phyloP scores from a whole-genome alignment of 2,113 vertebrate genomes.

The Capreolus pygargus region DNA sequence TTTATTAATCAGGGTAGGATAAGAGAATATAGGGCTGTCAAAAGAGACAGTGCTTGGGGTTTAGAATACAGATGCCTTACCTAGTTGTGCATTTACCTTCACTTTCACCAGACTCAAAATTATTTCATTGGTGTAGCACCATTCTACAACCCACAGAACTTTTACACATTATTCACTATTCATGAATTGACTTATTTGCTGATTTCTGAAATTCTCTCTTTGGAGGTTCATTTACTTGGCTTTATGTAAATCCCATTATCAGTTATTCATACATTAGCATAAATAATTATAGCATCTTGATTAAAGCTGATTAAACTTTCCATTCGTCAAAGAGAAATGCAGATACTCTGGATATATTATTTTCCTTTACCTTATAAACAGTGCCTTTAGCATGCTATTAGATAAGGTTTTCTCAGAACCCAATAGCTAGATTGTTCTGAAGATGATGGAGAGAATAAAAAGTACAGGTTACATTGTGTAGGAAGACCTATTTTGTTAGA shows the following conservation, averaged over 20 bases:
- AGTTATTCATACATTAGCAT: constrained; percentile 37
- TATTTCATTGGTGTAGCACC: not conserved
- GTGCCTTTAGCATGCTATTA: not conserved
- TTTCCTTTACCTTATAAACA: not conserved
- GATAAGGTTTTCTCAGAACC: not conserved
- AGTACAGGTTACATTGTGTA: not conserved
- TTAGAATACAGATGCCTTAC: not conserved
- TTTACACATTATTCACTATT: not conserved
- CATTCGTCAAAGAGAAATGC: not conserved
- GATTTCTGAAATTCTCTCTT: constrained; percentile 45
- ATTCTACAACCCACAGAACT: not conserved
- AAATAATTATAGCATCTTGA: constrained; percentile 52
- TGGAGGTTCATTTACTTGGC: constrained; percentile 41
- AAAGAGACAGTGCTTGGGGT: not conserved
- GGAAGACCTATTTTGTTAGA: not conserved
- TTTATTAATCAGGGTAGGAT: not conserved
- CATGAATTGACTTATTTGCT: constrained; percentile 11
- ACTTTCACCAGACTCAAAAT: not conserved
- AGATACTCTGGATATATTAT: not conserved
- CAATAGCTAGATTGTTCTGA: not conserved
- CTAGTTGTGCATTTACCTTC: not conserved
- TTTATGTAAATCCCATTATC: constrained; percentile 49
- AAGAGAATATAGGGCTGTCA: not conserved
- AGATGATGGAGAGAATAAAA: not conserved
- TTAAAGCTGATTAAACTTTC: constrained; percentile 59